These are phyloP conservation scores for Macropis europaea DNA, from an alignment of 2,888 invertebrate genomes.

Conservation along the genomic window DNA sequence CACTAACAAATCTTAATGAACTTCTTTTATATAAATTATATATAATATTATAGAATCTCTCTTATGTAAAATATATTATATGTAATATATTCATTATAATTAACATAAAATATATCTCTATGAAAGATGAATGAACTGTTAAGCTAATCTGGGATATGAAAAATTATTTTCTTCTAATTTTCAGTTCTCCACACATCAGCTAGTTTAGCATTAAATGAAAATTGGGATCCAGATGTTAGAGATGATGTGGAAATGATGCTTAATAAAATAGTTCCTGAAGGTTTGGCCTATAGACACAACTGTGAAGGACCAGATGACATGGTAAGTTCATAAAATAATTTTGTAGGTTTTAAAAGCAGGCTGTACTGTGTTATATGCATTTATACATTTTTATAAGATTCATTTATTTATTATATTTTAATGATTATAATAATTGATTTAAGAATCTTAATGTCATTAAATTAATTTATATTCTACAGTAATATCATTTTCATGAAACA, in stretches of 20 bases:
- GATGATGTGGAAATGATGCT: constrained; percentile 99
- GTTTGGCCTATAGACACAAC: constrained; percentile 96
- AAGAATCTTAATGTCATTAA: neutral
- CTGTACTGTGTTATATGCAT: neutral
- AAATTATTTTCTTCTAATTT: constrained; percentile 74
- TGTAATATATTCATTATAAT: neutral
- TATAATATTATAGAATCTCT: too few relatives aligned
- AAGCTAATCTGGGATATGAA: neutral
- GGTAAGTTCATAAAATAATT: constrained; percentile 83
- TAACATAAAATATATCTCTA: too few relatives aligned
- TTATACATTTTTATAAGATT: neutral
- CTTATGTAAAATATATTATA: neutral
- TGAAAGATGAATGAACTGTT: too few relatives aligned
- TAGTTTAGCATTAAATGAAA: constrained; percentile 97
- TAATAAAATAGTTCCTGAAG: constrained; percentile 99
- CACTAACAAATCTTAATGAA: too few relatives aligned
- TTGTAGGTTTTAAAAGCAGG: neutral
- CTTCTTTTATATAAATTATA: too few relatives aligned
- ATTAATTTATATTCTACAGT: neutral
- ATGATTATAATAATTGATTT: neutral
- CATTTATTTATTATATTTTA: neutral
- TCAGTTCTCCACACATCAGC: constrained; percentile 98
- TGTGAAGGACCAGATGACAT: constrained; percentile 99
- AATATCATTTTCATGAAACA: neutral
- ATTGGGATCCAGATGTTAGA: constrained; percentile 98